phyloP scores from a whole-genome alignment of 2,113 vertebrate species.

The Alligator sinensis region DNA sequence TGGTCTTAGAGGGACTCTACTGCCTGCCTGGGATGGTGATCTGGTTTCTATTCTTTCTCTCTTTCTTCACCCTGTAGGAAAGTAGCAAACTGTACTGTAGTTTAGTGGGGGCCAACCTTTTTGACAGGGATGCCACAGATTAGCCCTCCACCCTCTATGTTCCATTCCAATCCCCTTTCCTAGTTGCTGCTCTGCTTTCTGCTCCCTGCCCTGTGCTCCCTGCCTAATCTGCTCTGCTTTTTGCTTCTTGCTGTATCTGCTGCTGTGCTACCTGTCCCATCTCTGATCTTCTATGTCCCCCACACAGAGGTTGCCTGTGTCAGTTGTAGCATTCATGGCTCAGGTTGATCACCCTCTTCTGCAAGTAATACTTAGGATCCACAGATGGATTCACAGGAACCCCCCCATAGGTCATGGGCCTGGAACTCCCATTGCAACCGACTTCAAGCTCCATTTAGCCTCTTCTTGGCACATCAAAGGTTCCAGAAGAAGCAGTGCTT shows the following conservation, averaged over 20 bases:
- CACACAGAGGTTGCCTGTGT: no score
- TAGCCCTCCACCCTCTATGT: fast-evolving
- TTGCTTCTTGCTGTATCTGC: no score
- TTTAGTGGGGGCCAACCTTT: not conserved
- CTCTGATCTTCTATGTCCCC: no score
- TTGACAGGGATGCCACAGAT: not conserved
- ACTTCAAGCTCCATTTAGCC: not conserved
- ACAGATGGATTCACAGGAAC: not conserved
- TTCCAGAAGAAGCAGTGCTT: not conserved
- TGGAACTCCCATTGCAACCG: not conserved
- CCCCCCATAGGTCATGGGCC: not conserved
- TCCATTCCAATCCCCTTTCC: not conserved
- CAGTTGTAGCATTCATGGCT: no score
- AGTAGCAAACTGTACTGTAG: not conserved
- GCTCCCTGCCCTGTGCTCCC: no score
- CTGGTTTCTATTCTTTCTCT: not conserved
- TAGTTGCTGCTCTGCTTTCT: not conserved
- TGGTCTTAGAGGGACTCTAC: not conserved
- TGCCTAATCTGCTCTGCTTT: no score
- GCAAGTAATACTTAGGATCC: not conserved
- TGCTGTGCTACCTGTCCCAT: no score
- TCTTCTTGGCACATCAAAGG: not conserved
- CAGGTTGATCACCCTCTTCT: not conserved
- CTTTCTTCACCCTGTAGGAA: not conserved
- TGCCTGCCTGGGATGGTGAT: not conserved